Base-by-base conservation (phyloP, 2,113 vertebrate species). In the Oryzias melastigma region DNA sequence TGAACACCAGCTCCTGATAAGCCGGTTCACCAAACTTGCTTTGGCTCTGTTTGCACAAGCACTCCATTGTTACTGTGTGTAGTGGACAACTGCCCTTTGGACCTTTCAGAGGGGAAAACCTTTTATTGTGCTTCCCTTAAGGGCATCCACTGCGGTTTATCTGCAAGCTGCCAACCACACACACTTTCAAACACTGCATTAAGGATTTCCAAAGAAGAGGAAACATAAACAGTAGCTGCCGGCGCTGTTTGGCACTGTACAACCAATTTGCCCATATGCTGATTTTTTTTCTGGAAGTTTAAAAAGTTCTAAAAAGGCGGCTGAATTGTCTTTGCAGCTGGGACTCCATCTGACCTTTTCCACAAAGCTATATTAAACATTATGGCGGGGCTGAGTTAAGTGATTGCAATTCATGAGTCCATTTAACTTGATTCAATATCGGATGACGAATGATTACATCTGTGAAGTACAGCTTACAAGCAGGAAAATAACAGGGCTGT, bases 71-170 rank as follows among this genome's bases (percentile, higher is more conserved):
- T 88, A 81, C 82, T 47, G 72, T 65, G 81, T 87, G 69, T 74
- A 77, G 68, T 55, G 80, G 77, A 87, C 85, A 70, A 83, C 80
- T 88, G 87, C 74, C 83, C 85, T 87, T 90, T 68, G 85, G 84
- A 91, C 87, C 71, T 85, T 85, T 83, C 64, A 65, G 76, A 68
- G 68, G 69, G 80, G 68, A 74, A 75, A 79, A 66, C 58, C 63
- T 81, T 70, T 83, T 81, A 85, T 82, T 86, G 75, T 73, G 73
- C 73, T 84, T 82, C 85, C 78, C 85, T 80, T 75, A 64, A 85
- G 86, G 85, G 72, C 73, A 78, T 69, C 82, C 75, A 68, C 78
- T 64, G 71, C 60, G 63, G 65, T 77, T 81, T 80, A 83, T 79
- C 85, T 65, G 62, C 65, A 67, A 78, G 68, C 80, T 67, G 80